Evolutionary conservation across 1,140 invertebrate genomes (phyloP), one percentile per base, ranked within the genome.

Genomic region (Xylocopa sonorina): DNA sequence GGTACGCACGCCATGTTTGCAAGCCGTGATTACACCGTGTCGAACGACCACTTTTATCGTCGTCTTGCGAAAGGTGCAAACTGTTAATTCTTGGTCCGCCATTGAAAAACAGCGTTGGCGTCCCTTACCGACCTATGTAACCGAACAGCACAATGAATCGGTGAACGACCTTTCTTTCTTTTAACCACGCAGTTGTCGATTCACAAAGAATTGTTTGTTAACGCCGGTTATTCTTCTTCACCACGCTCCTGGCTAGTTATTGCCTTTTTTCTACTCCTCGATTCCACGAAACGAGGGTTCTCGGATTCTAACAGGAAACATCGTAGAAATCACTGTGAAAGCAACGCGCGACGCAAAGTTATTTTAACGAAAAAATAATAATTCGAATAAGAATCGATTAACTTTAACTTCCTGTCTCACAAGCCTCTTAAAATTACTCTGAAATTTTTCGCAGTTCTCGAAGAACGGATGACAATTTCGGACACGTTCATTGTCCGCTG

Each of bases 31-130:
- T 71, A 69, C 53, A 73, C 29, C 46, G 63, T 29, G 57, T 66
- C 51, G 58, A 12, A 53, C 82, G 84, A 88, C 85, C 84, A 83
- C 85, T 87, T 89, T 85, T 88, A 86, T 88, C 60, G 74, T 78
- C 76, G 50, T 24, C 80, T 88, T 83, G 81, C 79, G 84, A 84
- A 76, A 84, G 77, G 82, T 38, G 83, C 78, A 41, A 84, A 80
- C 68, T 64, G 80, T 79, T 55, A 67, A 75, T 84, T 34, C 67
- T 58, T 78, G 74, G 58, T n/a, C 34, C 80, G 60, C 72, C 48
- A 34, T 67, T 79, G 43, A 51, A n/a, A n/a, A n/a, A 73, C 58
- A 32, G 82, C 78, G 82, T 84, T 84, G 82, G 82, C 83, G 82
- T 84, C 41, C 77, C 66, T 76, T 77, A n/a, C 71, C 84, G 83